A percentile compares a stretch with the other conserved stretches of the same genome.
phyloP scores from a whole-genome alignment of 2,888 invertebrate genomes.

The Cephus nigrinus region DNA sequence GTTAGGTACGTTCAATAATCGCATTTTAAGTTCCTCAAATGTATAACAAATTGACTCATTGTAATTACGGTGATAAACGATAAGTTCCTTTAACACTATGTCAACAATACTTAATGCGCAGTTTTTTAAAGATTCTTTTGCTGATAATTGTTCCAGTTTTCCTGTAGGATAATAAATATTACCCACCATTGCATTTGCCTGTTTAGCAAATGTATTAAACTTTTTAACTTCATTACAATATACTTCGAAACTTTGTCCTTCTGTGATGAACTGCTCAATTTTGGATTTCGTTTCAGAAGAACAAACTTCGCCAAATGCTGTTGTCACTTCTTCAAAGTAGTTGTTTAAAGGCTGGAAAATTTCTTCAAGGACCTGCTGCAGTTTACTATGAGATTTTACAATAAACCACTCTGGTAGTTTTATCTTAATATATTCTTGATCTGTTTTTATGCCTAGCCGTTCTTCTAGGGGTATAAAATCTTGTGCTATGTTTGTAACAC shows the following conservation, averaged over 20 bases:
- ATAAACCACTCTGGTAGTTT: conserved; percentile 71
- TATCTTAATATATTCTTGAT: conserved; percentile 70
- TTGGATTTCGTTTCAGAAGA: conserved; percentile 27
- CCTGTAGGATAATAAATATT: conserved; percentile 52
- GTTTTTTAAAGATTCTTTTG: conserved; percentile 43
- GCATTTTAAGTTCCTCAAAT: conserved; percentile 65
- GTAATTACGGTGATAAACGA: conserved; percentile 45
- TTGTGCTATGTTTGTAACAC: conserved; percentile 70
- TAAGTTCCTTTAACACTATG: conserved; percentile 43
- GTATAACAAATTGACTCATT: conserved; percentile 63
- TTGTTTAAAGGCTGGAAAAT: conserved; percentile 42
- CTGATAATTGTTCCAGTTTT: conserved; percentile 44
- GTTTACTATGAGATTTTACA: conserved; percentile 39
- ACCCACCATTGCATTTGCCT: conserved; percentile 42
- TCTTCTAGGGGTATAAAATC: conserved; percentile 73
- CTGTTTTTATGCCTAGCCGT: conserved; percentile 64
- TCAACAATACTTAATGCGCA: conserved; percentile 39
- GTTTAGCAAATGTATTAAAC: conserved; percentile 42
- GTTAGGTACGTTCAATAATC: conserved; percentile 67
- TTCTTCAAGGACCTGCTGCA: conserved; percentile 39
- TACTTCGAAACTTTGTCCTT: conserved; percentile 36
- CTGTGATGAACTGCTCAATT: conserved; percentile 30
- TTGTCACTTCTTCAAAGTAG: conserved; percentile 35
- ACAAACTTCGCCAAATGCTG: conserved; percentile 46
- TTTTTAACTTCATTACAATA: conserved; percentile 45